Evolutionary conservation across 1,140 invertebrate genomes (phyloP), one percentile per base, ranked within the genome.

Genomic region (Euglossa dilemma): DNA sequence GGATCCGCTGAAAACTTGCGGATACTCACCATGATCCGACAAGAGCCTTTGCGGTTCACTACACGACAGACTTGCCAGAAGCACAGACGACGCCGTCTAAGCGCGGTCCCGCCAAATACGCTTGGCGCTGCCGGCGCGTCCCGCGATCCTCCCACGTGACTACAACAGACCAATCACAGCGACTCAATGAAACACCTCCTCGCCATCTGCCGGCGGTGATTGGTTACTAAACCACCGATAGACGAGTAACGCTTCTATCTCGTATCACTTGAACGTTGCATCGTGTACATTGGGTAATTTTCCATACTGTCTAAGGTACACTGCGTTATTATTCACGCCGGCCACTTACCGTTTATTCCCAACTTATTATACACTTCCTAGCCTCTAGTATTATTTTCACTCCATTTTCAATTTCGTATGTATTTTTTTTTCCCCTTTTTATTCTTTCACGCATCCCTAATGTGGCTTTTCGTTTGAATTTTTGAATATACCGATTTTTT

Each of bases 21-120:
- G 94, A 94, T 94, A 95, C 94, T 95, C 90, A 95, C 95, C 95
- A 95, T 95, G 91, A 84, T 93, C 88, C 83, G 88, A 86, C 76
- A 85, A 89, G 84, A 91, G 75, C 86, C 85, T 92, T 91, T 89
- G 89, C 73, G 85, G 80, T 91, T 91, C 91, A 83, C 90, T 91
- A 88, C 83, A 90, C 89, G 88, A 88, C 79, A 90, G 85, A 86
- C 85, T 86, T 85, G 74, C 87, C 85, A 90, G 74, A 85, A 92
- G 77, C 92, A 91, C 91, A 87, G 88, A 91, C 87, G 90, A 91
- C 90, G 90, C 90, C 90, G 91, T 92, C 90, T 89, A 90, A 90
- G 76, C 87, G 89, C 89, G 90, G 90, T 92, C 93, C 93, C 92
- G 93, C 93, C 93, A 93, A 93, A 93, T 91, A 85, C 91, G 88